These are phyloP conservation scores for Eurosta solidaginis DNA, from an alignment of 1,140 invertebrate species.

Conservation along the genomic window DNA sequence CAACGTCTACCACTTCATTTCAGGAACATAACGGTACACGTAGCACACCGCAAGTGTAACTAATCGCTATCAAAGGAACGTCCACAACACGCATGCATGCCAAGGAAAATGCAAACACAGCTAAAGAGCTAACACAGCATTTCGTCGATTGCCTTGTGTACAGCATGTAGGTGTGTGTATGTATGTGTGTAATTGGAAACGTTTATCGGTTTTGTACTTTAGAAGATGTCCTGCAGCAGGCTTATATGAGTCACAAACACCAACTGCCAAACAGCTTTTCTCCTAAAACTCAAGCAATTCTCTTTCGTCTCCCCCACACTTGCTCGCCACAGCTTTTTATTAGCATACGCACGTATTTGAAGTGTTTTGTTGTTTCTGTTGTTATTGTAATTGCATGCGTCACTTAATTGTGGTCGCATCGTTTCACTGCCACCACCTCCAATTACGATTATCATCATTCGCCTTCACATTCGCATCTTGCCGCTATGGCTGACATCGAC, in stretches of 20 bases:
- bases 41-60: background rate
- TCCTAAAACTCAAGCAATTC: too few relatives aligned
- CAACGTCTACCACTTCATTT: conserved; percentile 6
- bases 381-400: background rate
- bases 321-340: background rate
- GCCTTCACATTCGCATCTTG: background rate
- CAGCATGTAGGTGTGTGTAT: too few relatives aligned
- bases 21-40: background rate
- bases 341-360: background rate
- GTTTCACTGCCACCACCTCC: background rate
- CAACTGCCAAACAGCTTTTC: too few relatives aligned
- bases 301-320: too few relatives aligned
- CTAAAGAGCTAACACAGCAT: too few relatives aligned
- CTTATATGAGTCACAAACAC: too few relatives aligned
- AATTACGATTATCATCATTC: background rate
- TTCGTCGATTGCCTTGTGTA: background rate
- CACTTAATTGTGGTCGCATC: background rate
- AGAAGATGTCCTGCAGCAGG: background rate
- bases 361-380: background rate
- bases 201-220: too few relatives aligned
- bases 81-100: background rate
- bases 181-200: too few relatives aligned
- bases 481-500: too few relatives aligned
- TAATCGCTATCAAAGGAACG: background rate
- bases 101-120: background rate